Evolutionary conservation across 2,888 invertebrate species (phyloP), one percentile per base, ranked within the genome.

Genomic region (Euzetes globulus): DNA sequence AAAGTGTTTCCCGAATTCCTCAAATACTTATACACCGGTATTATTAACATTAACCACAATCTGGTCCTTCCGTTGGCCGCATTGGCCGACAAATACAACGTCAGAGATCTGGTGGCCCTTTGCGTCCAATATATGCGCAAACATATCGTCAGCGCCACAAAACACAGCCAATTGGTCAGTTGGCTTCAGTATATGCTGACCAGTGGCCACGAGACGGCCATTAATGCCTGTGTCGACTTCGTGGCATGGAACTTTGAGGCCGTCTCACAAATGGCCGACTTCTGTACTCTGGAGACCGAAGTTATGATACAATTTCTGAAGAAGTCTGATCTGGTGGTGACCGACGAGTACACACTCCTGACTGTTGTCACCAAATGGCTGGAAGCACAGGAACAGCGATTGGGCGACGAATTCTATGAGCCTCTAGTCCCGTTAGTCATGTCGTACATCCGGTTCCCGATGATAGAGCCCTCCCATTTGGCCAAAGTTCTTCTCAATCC

Each of bases 11-110:
- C 90, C 77, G 88, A 90, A 81, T 95, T 96, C 83, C 85, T 96
- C 29, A 90, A 91, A 83, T 91, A 90, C 82, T 88, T 96, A 81
- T 96, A 96, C 84, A 93, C 93, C 0, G 96, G 95, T 55, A 89
- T 90, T 83, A 91, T 96, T 79, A 87, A 88, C 80, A 90, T 96
- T 80, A 91, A 91, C 7, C 88, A 92, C 78, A 87, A 88, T 73
- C 90, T 90, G 77, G 94, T 93, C 71, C 87, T 95, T 84, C 92
- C 94, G 7, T 88, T 95, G 79, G 85, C 96, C 72, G 91, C 91
- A 13, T 85, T 96, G 75, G 94, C 94, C 55, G 96, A 96, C 83
- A 96, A 96, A 84, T 96, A 96, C 83, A 93, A 94, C 85, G 92
- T 96, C 17, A 90, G 89, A 87, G 93, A 95, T 83, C 86, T 96